phyloP scores from a whole-genome alignment of 2,888 invertebrate genomes.

The Pseudococcus jackbeardsleyi region DNA sequence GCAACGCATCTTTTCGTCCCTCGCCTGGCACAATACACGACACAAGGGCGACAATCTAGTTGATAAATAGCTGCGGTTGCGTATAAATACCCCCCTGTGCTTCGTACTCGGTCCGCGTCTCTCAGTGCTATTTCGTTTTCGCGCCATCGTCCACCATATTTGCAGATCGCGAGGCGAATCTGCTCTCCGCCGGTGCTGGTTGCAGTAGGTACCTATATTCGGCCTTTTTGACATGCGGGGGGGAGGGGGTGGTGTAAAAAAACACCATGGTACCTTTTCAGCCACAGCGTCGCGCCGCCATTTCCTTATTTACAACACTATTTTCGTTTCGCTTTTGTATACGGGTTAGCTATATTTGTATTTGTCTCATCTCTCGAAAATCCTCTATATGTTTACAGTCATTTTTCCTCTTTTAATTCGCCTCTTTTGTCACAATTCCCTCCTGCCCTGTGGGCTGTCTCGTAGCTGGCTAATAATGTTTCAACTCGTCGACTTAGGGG shows the following conservation, averaged over 20 bases:
- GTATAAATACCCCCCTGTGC: conserved; percentile 24
- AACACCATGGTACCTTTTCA: not conserved
- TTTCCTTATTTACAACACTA: conserved; percentile 24
- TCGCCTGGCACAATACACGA: not conserved
- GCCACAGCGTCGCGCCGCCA: not conserved
- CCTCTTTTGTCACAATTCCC: not conserved
- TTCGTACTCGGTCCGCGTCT: not conserved
- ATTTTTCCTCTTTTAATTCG: conserved; percentile 28
- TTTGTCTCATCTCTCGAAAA: not conserved
- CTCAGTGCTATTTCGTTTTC: not conserved
- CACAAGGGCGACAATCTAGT: conserved; percentile 35
- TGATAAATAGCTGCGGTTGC: conserved; percentile 41
- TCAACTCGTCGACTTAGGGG: not conserved
- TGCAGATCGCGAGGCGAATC: conserved; percentile 8
- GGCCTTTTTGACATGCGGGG: not conserved
- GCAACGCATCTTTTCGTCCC: conserved; percentile 9
- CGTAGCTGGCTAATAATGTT: conserved; percentile 2
- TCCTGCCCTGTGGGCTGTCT: not conserved
- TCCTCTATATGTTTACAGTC: conserved; percentile 13
- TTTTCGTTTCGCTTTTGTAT: conserved; percentile 7
- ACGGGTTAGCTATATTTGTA: not conserved
- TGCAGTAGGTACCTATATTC: not conserved
- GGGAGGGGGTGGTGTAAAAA: not conserved
- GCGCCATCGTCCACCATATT: conserved; percentile 15
- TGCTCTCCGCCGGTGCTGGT: not conserved